These are phyloP conservation scores for Parambassis ranga DNA, from an alignment of 2,797 vertebrate genomes.

Conservation along the genomic window DNA sequence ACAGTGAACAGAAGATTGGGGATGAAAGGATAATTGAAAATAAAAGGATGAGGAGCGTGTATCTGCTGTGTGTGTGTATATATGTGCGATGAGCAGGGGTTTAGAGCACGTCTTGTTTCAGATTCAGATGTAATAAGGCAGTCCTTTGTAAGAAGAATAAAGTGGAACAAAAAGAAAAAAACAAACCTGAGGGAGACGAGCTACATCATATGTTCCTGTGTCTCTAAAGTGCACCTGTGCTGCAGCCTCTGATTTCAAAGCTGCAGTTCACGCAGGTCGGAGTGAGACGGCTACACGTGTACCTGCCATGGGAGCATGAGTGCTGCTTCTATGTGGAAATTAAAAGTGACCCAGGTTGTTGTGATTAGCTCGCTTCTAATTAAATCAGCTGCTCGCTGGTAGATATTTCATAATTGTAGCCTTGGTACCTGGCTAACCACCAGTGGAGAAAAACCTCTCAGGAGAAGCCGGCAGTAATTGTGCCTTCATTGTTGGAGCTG, in stretches of 20 bases:
- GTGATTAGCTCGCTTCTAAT: conserved; percentile 60
- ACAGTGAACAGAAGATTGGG: conserved; percentile 53
- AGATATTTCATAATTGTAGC: conserved; percentile 52
- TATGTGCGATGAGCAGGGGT: conserved; percentile 13
- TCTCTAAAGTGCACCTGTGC: conserved; percentile 43
- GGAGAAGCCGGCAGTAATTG: conserved; percentile 62
- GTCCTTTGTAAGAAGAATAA: conserved; percentile 58
- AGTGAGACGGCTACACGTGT: conserved; percentile 44
- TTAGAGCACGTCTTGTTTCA: conserved; percentile 39
- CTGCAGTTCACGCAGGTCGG: conserved; percentile 18
- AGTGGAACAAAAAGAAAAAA: neutral
- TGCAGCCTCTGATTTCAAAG: conserved; percentile 6
- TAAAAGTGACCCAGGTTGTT: conserved; percentile 51
- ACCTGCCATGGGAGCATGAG: conserved; percentile 12
- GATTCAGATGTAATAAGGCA: conserved; percentile 71
- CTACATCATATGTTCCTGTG: conserved; percentile 44
- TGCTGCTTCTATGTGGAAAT: conserved; percentile 40
- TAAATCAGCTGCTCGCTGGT: conserved; percentile 55
- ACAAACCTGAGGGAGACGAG: conserved; percentile 59
- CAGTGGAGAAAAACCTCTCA: conserved; percentile 37
- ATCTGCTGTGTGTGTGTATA: conserved; percentile 13
- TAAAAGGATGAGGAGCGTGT: conserved; percentile 45
- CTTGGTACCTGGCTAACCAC: conserved; percentile 49
- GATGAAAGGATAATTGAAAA: conserved; percentile 71
- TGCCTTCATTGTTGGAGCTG: conserved; percentile 36